These are phyloP conservation scores for Whitmania pigra DNA, from an alignment of 1,140 invertebrate species.

Conservation along the genomic window DNA sequence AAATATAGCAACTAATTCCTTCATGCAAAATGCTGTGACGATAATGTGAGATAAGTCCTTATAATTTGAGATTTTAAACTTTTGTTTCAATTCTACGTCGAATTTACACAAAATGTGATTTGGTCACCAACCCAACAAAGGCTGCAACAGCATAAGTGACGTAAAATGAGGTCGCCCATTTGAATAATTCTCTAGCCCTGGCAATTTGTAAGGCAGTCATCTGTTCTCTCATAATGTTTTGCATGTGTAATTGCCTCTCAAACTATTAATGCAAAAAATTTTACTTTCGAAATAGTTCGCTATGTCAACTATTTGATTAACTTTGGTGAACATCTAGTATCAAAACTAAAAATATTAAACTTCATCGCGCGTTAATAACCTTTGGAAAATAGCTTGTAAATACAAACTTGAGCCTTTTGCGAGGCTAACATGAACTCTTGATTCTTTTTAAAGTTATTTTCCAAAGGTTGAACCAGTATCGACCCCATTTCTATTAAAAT, in stretches of 20 bases:
- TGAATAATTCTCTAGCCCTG: slow-evolving; percentile 55
- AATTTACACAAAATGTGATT: slow-evolving; percentile 15
- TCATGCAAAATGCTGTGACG: too few species aligned
- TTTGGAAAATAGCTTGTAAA: slow-evolving; percentile 1
- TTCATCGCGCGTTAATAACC: background rate
- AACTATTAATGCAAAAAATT: slow-evolving; percentile 41
- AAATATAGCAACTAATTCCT: too few species aligned
- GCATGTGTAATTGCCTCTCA: slow-evolving; percentile 63
- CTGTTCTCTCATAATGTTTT: slow-evolving; percentile 61
- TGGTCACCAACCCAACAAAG: slow-evolving; percentile 47
- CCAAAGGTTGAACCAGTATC: slow-evolving; percentile 42
- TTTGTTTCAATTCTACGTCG: background rate
- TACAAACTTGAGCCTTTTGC: slow-evolving; percentile 51
- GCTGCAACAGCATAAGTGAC: slow-evolving; percentile 47
- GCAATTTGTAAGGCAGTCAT: slow-evolving; percentile 59
- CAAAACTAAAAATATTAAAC: too few species aligned
- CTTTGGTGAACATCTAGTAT: background rate
- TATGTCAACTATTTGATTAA: background rate
- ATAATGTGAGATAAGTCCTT: background rate
- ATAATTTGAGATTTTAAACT: background rate
- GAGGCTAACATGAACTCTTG: slow-evolving; percentile 58
- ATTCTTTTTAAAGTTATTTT: slow-evolving; percentile 52
- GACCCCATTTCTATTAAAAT: slow-evolving; percentile 31
- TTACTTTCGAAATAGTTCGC: background rate
- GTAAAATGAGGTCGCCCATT: slow-evolving; percentile 60